A percentile compares a stretch with the other conserved stretches of the same genome.
Evolutionary conservation across 1,140 invertebrate species (phyloP).

Genomic region (Lepidostoma basale): DNA sequence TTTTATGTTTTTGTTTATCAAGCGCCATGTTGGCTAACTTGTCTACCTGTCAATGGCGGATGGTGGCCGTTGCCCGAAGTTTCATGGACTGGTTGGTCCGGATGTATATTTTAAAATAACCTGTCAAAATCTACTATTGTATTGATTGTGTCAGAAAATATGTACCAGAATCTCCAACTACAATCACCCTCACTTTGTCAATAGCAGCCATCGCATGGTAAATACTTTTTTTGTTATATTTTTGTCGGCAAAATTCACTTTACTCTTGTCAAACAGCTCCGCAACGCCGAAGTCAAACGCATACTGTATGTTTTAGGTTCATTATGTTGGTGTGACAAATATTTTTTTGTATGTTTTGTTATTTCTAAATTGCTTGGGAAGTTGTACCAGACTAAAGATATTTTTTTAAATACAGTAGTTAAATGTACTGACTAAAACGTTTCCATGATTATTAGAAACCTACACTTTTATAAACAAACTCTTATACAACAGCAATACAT

Average conservation of each 20-base stretch:
- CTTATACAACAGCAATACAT: too few relatives aligned
- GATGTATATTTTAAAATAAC: background rate
- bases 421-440: too few relatives aligned
- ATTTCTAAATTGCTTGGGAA: too few relatives aligned
- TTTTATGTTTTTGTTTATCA: background rate
- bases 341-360: too few relatives aligned
- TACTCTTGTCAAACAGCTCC: background rate
- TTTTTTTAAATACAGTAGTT: too few relatives aligned
- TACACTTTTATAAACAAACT: too few relatives aligned
- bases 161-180: conserved; percentile 91
- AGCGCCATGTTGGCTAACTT: conserved; percentile 34
- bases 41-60: conserved; percentile 30
- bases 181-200: conserved; percentile 88
- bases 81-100: too few relatives aligned
- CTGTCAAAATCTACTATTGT: background rate
- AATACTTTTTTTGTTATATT: conserved; percentile 27
- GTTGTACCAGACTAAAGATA: too few relatives aligned
- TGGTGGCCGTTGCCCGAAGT: too few relatives aligned
- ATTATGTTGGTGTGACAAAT: conserved; percentile 11
- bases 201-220: conserved; percentile 69
- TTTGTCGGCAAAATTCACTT: background rate
- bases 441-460: too few relatives aligned
- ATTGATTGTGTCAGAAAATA: background rate
- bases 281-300: background rate
- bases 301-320: background rate